These are phyloP conservation scores for Marasmarcha lunaedactyla DNA, from an alignment of 2,888 invertebrate genomes.

Conservation along the genomic window DNA sequence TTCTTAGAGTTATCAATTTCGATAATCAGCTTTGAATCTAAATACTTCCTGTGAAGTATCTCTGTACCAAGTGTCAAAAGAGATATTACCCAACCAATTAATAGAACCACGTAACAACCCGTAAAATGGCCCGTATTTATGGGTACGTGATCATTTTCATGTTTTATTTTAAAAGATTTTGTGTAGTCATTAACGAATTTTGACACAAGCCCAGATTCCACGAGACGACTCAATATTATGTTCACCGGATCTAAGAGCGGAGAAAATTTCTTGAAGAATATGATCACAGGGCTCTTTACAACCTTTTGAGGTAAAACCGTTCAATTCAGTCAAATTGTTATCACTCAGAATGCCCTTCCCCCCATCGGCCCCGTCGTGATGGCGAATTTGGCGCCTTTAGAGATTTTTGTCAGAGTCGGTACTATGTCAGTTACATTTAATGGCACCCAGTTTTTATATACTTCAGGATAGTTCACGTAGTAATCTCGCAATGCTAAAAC, in stretches of 20 bases:
- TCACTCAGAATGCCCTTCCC: neutral
- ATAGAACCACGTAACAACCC: conserved; percentile 22
- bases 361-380: neutral
- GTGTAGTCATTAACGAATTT: neutral
- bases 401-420: neutral
- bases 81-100: conserved; percentile 14
- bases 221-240: conserved; percentile 17
- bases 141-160: conserved; percentile 13
- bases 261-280: conserved; percentile 25
- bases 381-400: neutral
- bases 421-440: neutral
- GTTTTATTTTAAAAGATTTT: neutral
- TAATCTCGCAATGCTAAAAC: conserved; percentile 23
- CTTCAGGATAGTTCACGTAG: conserved; percentile 17
- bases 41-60: too few species aligned
- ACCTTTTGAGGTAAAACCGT: conserved; percentile 14
- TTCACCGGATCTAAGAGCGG: conserved; percentile 19
- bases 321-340: neutral
- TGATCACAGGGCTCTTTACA: conserved; percentile 17
- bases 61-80: too few species aligned
- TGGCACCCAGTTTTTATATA: conserved; percentile 5
- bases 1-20: too few species aligned
- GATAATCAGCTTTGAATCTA: too few species aligned
- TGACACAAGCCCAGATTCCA: conserved; percentile 11
- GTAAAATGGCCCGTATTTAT: conserved; percentile 21